Conservation (phyloP, 2,797 vertebrate genomes). For the Macroramphosus scolopax region DNA sequence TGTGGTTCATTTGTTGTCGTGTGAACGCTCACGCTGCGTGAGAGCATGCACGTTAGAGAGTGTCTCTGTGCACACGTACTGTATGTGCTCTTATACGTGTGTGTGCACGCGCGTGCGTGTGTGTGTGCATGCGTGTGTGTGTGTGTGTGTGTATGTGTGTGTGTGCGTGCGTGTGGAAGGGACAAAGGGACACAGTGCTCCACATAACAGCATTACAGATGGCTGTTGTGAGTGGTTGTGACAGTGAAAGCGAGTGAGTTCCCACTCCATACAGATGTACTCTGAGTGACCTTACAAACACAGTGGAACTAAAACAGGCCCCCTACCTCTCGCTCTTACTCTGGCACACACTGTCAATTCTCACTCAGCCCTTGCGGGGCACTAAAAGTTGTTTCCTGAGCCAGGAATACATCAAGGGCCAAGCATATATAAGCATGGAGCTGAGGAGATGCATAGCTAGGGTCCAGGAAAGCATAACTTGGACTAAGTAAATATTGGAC, state of each 20-base stretch:
- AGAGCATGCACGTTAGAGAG: conserved; percentile 1
- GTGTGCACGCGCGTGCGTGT: conserved; percentile 21
- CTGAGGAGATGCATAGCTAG: conserved; percentile 63
- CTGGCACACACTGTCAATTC: conserved; percentile 76
- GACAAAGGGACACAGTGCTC: conserved; percentile 79
- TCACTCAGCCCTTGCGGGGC: conserved; percentile 75
- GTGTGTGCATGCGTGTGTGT: conserved; percentile 6
- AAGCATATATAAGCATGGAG: conserved; percentile 72
- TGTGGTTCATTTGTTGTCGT: conserved; percentile 68
- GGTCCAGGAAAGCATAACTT: conserved; percentile 76
- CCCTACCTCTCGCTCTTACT: conserved; percentile 68
- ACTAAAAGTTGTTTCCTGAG: conserved; percentile 76
- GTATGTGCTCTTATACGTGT: conserved; percentile 14
- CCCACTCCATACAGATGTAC: conserved; percentile 76
- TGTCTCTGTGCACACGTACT: not conserved
- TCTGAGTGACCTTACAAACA: conserved; percentile 81
- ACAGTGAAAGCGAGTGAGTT: conserved; percentile 75
- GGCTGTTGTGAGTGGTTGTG: conserved; percentile 74
- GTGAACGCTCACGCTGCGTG: conserved; percentile 46
- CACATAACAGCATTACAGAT: conserved; percentile 76
- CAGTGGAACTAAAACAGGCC: conserved; percentile 74
- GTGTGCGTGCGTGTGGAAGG: conserved; percentile 52
- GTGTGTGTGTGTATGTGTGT: conserved; percentile 19
- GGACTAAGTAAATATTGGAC: conserved; percentile 73
- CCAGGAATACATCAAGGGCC: conserved; percentile 78